Percentiles rank a stretch among this genome's conserved stretches.
Evolutionary conservation across 92 coral and sea anemone genomes (phyloP).

Genomic region (Palythoa heliodiscus): DNA sequence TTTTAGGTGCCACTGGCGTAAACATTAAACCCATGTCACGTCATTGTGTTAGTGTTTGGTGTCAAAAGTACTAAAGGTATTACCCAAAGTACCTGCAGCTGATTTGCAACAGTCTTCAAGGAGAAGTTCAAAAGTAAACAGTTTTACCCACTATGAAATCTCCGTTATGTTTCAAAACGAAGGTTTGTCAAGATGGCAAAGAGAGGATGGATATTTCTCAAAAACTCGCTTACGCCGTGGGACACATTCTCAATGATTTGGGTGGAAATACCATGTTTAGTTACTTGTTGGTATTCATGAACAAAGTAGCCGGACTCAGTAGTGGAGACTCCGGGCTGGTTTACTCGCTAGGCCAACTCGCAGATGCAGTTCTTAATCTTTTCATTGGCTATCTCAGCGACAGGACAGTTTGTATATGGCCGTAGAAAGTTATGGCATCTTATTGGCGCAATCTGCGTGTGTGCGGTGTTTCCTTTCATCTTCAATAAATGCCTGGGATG

Average conservation of each 20-base stretch:
- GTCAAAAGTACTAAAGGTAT: too few species aligned
- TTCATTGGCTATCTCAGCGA: too few species aligned
- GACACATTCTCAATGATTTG: too few species aligned
- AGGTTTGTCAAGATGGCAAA: too few species aligned
- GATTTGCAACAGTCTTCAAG: not conserved
- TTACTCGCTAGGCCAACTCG: constrained; percentile 73
- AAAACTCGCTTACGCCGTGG: too few species aligned
- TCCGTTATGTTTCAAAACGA: constrained; percentile 19
- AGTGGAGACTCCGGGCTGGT: constrained; percentile 83
- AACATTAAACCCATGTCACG: not conserved
- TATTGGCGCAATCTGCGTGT: too few species aligned
- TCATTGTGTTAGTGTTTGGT: not conserved
- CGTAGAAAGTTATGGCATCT: too few species aligned
- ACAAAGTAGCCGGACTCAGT: constrained; percentile 77
- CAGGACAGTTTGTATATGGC: too few species aligned
- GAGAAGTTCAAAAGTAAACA: not conserved
- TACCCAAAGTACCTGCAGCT: not conserved
- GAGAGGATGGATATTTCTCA: constrained; percentile 61
- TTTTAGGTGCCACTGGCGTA: not conserved
- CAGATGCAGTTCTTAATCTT: constrained; percentile 82
- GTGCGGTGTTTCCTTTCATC: constrained; percentile 71
- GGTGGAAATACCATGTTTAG: constrained; percentile 88
- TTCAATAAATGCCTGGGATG: constrained; percentile 68
- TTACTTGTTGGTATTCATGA: too few species aligned
- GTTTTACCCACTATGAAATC: constrained; percentile 1